Base-by-base conservation (phyloP, 2,113 vertebrate species). In the rabbit (Oryctolagus cuniculus) region DNA sequence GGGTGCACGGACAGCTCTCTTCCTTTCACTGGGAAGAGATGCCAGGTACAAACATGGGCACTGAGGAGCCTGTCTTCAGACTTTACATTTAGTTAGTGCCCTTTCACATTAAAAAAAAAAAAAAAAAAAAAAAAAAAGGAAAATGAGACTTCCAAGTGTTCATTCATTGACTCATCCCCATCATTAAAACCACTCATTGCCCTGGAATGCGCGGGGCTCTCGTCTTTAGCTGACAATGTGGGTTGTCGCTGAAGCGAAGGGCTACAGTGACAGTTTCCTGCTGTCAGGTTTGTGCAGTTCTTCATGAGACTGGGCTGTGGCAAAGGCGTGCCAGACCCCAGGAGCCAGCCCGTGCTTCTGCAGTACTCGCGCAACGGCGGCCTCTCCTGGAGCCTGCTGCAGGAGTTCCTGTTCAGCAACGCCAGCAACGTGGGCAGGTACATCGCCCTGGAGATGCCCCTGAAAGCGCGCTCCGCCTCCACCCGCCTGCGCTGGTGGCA, bases 401-500 rank as follows among this genome's bases (percentile, higher is more conserved):
- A 99, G 96, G 99, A 99, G 97, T 99, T 99, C 96, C 99, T 99
- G 53, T 99, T 99, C 98, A 99, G 99, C 86, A 99, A 99, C 97
- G 99, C 98, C 94, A 99, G 99, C 98, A 99, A 99, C 0, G 98
- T 99, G 94, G 99, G 99, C 95, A 98, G 99, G 11, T 99, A 99
- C 97, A 98, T 99, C 4, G 99, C 99, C 70, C 97, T 99, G 96
- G 99, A 99, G 97, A 99, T 99, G 90, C 99, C 99, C 2, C 83
- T 99, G 96, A 99, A 99, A 80, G 99, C 99, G 13, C 99, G 99
- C 8, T 99, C 99, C 0, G 51, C 98, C 21, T 98, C 99, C 81
- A 99, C 99, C 2, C 99, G 99, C 10, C 98, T 99, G 24, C 99
- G 99, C 95, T 99, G 99, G 99, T 99, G 99, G 99, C 99, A 99